Evolutionary conservation across 1,140 invertebrate genomes (phyloP).

Genomic region (Eulimnadia texana): DNA sequence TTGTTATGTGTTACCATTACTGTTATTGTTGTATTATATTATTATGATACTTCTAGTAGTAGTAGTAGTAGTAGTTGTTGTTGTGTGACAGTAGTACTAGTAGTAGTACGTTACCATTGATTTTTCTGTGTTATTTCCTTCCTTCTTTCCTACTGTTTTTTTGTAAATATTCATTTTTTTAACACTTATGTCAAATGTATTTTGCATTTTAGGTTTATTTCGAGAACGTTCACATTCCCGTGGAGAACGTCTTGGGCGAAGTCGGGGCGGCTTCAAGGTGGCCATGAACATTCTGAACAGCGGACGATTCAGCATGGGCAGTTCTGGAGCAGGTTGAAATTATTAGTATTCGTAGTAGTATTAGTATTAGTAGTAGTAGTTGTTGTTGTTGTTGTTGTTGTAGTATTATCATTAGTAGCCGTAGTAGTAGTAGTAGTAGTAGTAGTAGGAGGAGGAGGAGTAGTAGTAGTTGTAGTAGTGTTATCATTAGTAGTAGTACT

Average conservation of each 20-base stretch:
- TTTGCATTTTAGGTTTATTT: slow-evolving; percentile 37
- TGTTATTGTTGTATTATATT: too few relatives aligned
- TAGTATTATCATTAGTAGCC: slow-evolving; percentile 8
- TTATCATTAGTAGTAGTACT: background rate
- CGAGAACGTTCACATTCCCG: slow-evolving; percentile 49
- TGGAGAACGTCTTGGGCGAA: slow-evolving; percentile 48
- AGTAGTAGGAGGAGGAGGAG: too few relatives aligned
- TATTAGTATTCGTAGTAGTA: background rate
- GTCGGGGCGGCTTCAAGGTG: slow-evolving; percentile 53
- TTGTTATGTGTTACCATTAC: too few relatives aligned
- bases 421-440: background rate
- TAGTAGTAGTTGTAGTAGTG: background rate
- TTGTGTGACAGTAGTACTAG: too few relatives aligned
- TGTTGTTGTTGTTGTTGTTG: too few relatives aligned
- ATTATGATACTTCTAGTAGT: too few relatives aligned
- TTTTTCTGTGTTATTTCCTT: too few relatives aligned
- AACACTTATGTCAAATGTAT: background rate
- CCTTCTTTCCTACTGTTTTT: too few relatives aligned
- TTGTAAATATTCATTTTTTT: too few relatives aligned
- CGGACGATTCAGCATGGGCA: slow-evolving; percentile 36
- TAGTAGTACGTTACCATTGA: too few relatives aligned
- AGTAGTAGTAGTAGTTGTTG: too few relatives aligned
- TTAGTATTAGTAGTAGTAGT: slow-evolving; percentile 3
- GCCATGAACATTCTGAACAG: slow-evolving; percentile 58
- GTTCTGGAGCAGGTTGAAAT: slow-evolving; percentile 28